Percentiles rank a stretch among this genome's conserved stretches.
These are phyloP conservation scores for Aplocera efformata DNA, from an alignment of 2,888 invertebrate species.

Conservation along the genomic window DNA sequence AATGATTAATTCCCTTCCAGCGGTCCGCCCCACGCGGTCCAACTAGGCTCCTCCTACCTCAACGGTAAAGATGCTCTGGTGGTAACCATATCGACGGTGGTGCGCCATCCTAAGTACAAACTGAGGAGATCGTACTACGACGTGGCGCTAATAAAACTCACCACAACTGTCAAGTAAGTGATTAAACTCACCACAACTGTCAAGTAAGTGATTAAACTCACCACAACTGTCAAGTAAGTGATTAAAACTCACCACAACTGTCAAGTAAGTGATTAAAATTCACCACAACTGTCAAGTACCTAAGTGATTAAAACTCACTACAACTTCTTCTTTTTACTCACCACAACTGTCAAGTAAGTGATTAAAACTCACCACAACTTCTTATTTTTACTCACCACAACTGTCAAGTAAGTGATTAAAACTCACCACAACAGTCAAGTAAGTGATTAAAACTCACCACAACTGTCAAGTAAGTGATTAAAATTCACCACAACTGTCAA, in stretches of 20 bases:
- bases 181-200: constrained; percentile 41
- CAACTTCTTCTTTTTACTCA: too few relatives aligned
- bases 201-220: constrained; percentile 34
- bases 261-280: too few relatives aligned
- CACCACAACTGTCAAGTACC: too few relatives aligned
- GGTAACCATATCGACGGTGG: constrained; percentile 43
- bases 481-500: too few relatives aligned
- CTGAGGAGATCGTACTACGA: constrained; percentile 58
- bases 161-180: constrained; percentile 35
- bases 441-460: too few relatives aligned
- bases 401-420: too few relatives aligned
- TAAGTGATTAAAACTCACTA: too few relatives aligned
- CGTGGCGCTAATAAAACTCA: constrained; percentile 54
- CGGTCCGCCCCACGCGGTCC: constrained; percentile 59
- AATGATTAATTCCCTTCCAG: constrained; percentile 33
- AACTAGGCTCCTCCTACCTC: constrained; percentile 59
- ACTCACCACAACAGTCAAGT: too few relatives aligned
- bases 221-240: constrained; percentile 35
- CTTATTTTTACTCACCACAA: too few relatives aligned
- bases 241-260: constrained; percentile 37
- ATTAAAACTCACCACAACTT: too few relatives aligned
- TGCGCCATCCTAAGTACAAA: constrained; percentile 64
- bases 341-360: too few relatives aligned
- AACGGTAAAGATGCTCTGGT: constrained; percentile 56
- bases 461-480: too few relatives aligned